These are phyloP conservation scores for Ochropleura plecta DNA, from an alignment of 2,888 invertebrate genomes.

Conservation along the genomic window DNA sequence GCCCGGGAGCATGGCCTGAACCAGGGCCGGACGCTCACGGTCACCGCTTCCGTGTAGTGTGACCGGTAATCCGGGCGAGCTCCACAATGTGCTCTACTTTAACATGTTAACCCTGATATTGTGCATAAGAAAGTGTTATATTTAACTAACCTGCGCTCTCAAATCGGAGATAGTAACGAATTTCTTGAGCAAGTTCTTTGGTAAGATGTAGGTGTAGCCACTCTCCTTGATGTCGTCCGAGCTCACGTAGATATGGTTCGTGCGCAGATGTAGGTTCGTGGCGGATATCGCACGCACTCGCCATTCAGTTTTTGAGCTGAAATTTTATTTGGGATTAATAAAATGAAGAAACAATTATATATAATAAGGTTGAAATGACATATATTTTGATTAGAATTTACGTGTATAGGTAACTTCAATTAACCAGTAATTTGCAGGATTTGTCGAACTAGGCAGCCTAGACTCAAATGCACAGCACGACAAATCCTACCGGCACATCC, in stretches of 20 bases:
- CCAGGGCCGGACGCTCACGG: no score
- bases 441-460: background rate
- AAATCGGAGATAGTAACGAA: conserved; percentile 99
- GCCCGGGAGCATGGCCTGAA: no score
- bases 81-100: no score
- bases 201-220: conserved; percentile 98
- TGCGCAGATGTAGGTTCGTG: conserved; percentile 98
- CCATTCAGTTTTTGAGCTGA: conserved; percentile 99
- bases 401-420: no score
- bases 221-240: conserved; percentile 99
- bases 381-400: background rate
- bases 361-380: background rate
- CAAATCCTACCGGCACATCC: background rate
- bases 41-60: no score
- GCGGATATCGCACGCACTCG: conserved; percentile 99
- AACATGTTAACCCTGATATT: background rate
- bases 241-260: conserved; percentile 99
- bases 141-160: conserved; percentile 94
- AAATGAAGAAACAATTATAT: background rate
- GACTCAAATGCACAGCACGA: background rate
- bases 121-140: background rate
- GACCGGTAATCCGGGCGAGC: no score
- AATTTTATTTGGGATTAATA: conserved; percentile 10
- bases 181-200: conserved; percentile 99
- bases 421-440: no score